phyloP scores from a whole-genome alignment of 2,797 vertebrate species.

The Pseudotriccus pelzelni region DNA sequence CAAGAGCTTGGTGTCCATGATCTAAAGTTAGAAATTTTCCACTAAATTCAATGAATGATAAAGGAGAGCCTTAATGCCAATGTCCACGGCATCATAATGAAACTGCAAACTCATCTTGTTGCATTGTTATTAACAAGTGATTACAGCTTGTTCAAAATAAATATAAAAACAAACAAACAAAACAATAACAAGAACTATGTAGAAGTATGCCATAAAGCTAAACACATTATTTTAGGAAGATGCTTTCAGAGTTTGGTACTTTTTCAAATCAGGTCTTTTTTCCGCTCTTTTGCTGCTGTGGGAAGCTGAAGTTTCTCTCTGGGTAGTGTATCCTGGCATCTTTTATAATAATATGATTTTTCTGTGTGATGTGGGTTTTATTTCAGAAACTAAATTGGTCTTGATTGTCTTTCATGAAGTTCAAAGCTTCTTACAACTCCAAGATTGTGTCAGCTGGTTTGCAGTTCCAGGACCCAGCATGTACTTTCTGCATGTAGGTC shows the following conservation, averaged over 20 bases:
- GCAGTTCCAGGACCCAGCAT: conserved; percentile 12
- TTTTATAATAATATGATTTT: neutral
- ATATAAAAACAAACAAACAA: neutral
- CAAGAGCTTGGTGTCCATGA: neutral
- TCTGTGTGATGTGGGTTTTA: neutral
- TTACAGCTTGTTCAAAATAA: neutral
- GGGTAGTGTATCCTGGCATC: neutral
- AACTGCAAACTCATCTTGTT: neutral
- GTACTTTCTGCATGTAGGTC: conserved; percentile 18
- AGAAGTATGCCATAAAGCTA: neutral
- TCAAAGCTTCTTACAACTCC: neutral
- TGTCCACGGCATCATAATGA: neutral
- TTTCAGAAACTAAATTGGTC: neutral
- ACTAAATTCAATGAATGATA: neutral
- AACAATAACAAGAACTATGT: neutral
- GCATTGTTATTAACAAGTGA: neutral
- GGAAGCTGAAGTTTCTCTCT: neutral
- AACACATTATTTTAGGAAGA: neutral
- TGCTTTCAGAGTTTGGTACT: neutral
- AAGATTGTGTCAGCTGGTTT: conserved; percentile 21
- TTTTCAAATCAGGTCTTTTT: neutral
- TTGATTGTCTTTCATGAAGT: neutral
- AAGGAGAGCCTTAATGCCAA: neutral
- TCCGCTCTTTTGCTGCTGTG: accelerated
- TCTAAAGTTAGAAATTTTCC: neutral